These are phyloP conservation scores for Drosophila subobscura DNA, from an alignment of 1,140 invertebrate species.

Conservation along the genomic window DNA sequence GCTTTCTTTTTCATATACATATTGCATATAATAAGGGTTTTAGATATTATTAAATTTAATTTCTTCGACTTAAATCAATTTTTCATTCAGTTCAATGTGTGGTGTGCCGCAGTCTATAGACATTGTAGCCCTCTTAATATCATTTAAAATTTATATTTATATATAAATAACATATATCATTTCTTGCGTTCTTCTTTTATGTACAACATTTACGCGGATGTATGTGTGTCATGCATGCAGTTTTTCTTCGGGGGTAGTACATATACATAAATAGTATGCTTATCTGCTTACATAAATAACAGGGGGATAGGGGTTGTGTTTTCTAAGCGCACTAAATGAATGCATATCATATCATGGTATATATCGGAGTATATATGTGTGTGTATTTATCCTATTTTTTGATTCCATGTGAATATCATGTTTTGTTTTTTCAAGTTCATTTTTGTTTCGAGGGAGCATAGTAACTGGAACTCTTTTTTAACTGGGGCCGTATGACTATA, in stretches of 20 bases:
- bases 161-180: constrained; percentile 21
- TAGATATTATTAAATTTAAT: no score
- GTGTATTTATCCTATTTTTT: neutral
- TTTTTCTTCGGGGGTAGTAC: constrained; percentile 9
- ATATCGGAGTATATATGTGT: constrained; percentile 2
- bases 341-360: constrained; percentile 15
- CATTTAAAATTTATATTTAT: constrained; percentile 13
- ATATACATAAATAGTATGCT: constrained; percentile 12
- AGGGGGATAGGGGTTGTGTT: neutral
- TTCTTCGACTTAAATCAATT: neutral
- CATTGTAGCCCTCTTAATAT: constrained; percentile 1
- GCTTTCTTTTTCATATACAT: no score
- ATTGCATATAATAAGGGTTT: no score
- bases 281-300: no score
- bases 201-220: constrained; percentile 3
- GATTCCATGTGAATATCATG: no score
- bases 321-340: constrained; percentile 41
- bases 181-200: constrained; percentile 26
- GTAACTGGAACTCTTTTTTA: constrained; percentile 61
- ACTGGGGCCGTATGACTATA: constrained; percentile 38
- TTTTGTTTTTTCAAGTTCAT: no score
- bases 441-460: constrained; percentile 12
- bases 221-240: constrained; percentile 8
- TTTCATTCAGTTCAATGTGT: constrained; percentile 9
- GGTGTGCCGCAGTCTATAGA: constrained; percentile 40